A percentile compares a stretch with the other conserved stretches of the same genome.
Conservation (phyloP, 2,888 invertebrate species). For the Chaitophorus viminalis region DNA sequence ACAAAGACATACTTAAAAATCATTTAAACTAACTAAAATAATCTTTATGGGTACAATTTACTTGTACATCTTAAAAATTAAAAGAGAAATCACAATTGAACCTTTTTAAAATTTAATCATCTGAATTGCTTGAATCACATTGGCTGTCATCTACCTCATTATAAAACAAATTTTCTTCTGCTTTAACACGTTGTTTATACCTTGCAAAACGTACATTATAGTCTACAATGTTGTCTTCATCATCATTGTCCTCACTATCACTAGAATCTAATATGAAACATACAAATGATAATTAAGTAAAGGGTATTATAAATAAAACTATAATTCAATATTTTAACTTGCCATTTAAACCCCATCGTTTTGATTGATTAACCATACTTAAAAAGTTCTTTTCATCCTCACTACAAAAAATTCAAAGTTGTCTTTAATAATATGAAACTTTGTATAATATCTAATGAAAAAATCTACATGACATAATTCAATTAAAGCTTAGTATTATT, state of each 20-base stretch:
- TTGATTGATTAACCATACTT: neutral
- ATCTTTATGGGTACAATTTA: neutral
- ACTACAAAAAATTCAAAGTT: slow-evolving; percentile 23
- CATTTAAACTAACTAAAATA: neutral
- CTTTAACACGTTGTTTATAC: slow-evolving; percentile 52
- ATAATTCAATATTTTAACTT: neutral
- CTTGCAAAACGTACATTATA: slow-evolving; percentile 41
- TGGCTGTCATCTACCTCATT: slow-evolving; percentile 4
- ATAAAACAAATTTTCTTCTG: slow-evolving; percentile 47
- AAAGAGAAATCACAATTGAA: neutral
- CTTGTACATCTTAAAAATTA: neutral
- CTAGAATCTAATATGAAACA: neutral
- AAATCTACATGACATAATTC: too few relatives aligned
- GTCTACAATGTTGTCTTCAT: slow-evolving; percentile 2
- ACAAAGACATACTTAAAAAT: neutral
- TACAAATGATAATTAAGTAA: neutral
- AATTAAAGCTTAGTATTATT: too few relatives aligned
- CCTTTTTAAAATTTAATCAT: neutral
- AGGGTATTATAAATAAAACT: neutral
- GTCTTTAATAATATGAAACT: neutral
- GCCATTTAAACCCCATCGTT: slow-evolving; percentile 34
- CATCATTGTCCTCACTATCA: neutral
- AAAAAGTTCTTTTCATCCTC: slow-evolving; percentile 6
- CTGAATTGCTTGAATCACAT: slow-evolving; percentile 20
- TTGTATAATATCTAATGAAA: too few relatives aligned